Percentiles rank a stretch among this genome's conserved stretches.
Conservation (phyloP, 2,888 invertebrate species). For the Cosmia trapezina region DNA sequence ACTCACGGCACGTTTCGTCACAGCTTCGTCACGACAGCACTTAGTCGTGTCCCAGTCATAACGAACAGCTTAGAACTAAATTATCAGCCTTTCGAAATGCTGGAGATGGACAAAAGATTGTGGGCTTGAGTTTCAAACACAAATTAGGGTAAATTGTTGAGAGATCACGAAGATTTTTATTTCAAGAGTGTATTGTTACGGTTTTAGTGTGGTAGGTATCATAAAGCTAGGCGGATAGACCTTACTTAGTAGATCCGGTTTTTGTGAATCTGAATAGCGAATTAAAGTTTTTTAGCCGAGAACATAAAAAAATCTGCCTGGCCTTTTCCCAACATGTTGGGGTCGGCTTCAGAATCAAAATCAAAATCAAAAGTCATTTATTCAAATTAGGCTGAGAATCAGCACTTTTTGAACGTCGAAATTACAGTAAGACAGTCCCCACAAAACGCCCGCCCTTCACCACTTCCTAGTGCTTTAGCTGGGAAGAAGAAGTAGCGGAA, state of each 20-base stretch:
- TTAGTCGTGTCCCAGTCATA: constrained; percentile 67
- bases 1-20: constrained; percentile 72
- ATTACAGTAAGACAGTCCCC: too few species aligned
- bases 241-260: neutral
- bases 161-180: constrained; percentile 27
- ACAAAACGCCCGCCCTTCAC: too few species aligned
- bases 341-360: too few species aligned
- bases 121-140: constrained; percentile 16
- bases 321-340: too few species aligned
- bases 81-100: constrained; percentile 63
- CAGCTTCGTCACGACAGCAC: constrained; percentile 69
- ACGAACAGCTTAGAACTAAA: constrained; percentile 65
- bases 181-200: constrained; percentile 3
- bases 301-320: too few species aligned
- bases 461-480: too few species aligned
- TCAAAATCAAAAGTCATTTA: too few species aligned
- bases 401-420: too few species aligned
- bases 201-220: neutral
- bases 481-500: too few species aligned
- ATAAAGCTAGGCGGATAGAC: neutral
- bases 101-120: constrained; percentile 59
- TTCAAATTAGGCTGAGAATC: too few species aligned
- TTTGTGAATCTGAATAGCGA: neutral
- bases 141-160: constrained; percentile 52
- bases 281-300: neutral